These are phyloP conservation scores for Sebastes diaconus DNA, from an alignment of 2,797 vertebrate genomes.

Conservation along the genomic window DNA sequence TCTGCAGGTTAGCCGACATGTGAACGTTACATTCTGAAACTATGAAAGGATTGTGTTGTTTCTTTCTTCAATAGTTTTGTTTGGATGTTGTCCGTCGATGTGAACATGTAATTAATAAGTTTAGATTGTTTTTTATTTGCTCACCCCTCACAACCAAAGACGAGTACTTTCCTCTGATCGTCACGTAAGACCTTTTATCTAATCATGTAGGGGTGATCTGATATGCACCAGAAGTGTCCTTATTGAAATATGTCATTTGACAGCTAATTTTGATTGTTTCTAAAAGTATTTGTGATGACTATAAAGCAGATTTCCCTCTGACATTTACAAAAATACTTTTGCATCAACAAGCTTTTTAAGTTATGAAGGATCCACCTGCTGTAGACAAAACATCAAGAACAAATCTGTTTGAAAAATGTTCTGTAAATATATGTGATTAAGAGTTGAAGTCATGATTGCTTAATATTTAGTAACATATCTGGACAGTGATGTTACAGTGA, in stretches of 20 bases:
- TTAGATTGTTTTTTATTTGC: not conserved
- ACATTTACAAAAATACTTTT: not conserved
- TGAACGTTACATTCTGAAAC: not conserved
- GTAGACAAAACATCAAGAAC: not conserved
- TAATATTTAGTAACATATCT: not conserved
- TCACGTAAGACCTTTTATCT: not conserved
- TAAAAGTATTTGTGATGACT: not conserved
- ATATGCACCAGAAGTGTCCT: rapidly evolving
- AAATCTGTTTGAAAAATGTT: not conserved
- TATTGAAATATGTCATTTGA: not conserved
- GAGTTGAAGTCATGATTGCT: not conserved
- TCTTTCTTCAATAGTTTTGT: not conserved
- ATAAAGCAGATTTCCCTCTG: not conserved
- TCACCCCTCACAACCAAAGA: too few relatives aligned
- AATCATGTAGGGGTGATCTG: not conserved
- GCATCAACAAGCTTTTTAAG: not conserved
- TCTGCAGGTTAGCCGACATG: not conserved
- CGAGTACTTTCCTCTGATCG: too few relatives aligned
- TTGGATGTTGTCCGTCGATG: not conserved
- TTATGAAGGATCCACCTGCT: not conserved
- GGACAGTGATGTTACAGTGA: not conserved
- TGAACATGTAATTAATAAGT: not conserved
- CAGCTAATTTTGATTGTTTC: not conserved
- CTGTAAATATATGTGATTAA: not conserved
- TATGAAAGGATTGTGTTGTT: not conserved